A percentile compares a stretch with the other conserved stretches of the same genome.
Evolutionary conservation across 2,888 invertebrate genomes (phyloP).

Genomic region (Acleris holmiana): DNA sequence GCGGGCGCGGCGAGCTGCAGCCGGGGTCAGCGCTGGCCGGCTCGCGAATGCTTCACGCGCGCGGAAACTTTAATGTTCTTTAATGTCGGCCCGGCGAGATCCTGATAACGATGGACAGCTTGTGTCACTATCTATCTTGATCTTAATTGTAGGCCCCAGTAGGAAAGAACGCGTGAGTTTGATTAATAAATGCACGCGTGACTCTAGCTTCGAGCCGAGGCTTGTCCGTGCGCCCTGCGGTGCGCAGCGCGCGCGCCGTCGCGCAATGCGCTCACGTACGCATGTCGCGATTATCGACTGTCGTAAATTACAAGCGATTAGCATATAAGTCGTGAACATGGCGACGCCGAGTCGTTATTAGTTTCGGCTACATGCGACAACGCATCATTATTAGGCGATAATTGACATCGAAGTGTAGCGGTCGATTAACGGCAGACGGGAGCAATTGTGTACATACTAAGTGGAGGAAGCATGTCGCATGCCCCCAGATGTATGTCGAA

Average conservation of each 20-base stretch:
- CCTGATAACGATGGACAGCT: constrained; percentile 44
- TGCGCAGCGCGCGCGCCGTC: constrained; percentile 48
- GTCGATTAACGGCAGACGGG: constrained; percentile 78
- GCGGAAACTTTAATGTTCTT: constrained; percentile 53
- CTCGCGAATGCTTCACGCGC: constrained; percentile 52
- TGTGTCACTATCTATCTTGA: constrained; percentile 25
- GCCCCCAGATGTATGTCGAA: constrained; percentile 42
- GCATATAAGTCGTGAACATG: constrained; percentile 77
- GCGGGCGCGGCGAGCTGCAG: constrained; percentile 64
- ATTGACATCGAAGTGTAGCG: constrained; percentile 76
- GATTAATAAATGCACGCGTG: constrained; percentile 64
- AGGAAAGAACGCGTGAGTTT: constrained; percentile 52
- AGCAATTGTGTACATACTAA: constrained; percentile 64
- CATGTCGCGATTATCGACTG: constrained; percentile 78
- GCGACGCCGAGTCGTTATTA: constrained; percentile 70
- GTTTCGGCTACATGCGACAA: constrained; percentile 72
- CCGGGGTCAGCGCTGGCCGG: constrained; percentile 57
- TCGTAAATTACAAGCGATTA: constrained; percentile 81
- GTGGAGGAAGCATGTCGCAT: constrained; percentile 52
- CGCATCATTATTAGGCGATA: constrained; percentile 78
- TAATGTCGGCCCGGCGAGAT: constrained; percentile 46
- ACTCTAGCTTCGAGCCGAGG: constrained; percentile 48
- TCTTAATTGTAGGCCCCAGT: constrained; percentile 36
- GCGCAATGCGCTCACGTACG: constrained; percentile 80
- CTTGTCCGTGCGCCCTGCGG: constrained; percentile 45